Evolutionary conservation across 2,113 vertebrate genomes (phyloP).

Genomic region (Gorsachius goisagi): DNA sequence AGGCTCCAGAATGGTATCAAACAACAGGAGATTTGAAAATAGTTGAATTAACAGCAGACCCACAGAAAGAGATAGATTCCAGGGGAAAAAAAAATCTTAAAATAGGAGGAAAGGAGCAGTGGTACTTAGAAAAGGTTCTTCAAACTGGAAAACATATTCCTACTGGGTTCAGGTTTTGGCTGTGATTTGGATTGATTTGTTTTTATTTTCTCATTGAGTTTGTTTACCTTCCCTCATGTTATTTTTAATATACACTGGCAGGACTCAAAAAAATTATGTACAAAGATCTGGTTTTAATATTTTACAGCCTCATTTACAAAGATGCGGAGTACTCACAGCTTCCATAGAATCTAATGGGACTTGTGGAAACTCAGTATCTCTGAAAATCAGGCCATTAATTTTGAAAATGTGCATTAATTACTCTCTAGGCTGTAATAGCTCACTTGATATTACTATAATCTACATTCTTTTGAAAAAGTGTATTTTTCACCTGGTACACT

Average conservation of each 20-base stretch:
- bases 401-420: conserved; percentile 64
- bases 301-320: conserved; percentile 33
- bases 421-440: conserved; percentile 40
- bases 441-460: conserved; percentile 39
- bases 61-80: not conserved
- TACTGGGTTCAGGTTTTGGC: not conserved
- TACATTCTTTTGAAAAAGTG: conserved; percentile 45
- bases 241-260: not conserved
- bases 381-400: conserved; percentile 64
- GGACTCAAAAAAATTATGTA: not conserved
- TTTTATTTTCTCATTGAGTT: not conserved
- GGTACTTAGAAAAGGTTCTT: not conserved
- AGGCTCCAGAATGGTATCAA: not conserved
- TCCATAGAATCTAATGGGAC: conserved; percentile 22
- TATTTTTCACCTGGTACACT: conserved; percentile 30
- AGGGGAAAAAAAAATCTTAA: not conserved
- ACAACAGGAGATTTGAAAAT: not conserved
- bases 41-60: not conserved
- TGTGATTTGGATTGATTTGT: not conserved
- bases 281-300: not conserved
- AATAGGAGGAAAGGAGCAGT: not conserved
- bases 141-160: not conserved
- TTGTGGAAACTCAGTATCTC: conserved; percentile 8
- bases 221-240: not conserved
- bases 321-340: not conserved